phyloP scores from a whole-genome alignment of 2,888 invertebrate genomes.

The Pseudoips prasinana region DNA sequence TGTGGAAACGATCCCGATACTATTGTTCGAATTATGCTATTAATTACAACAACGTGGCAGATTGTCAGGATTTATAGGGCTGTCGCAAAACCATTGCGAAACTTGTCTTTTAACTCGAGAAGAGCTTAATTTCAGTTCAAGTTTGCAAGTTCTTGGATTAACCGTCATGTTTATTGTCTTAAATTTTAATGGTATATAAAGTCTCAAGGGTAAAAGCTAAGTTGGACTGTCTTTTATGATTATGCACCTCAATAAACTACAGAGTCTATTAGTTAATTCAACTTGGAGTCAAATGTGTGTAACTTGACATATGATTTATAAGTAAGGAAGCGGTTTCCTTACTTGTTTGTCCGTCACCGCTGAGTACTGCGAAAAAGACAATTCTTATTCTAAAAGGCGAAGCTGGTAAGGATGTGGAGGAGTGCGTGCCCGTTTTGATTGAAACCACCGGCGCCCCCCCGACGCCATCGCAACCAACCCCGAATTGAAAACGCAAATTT shows the following conservation, averaged over 20 bases:
- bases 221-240: too few relatives aligned
- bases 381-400: constrained; percentile 81
- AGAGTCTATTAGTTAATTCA: too few relatives aligned
- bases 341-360: constrained; percentile 47
- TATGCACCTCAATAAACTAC: too few relatives aligned
- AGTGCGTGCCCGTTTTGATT: constrained; percentile 79
- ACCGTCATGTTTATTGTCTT: too few relatives aligned
- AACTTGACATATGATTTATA: too few relatives aligned
- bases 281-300: too few relatives aligned
- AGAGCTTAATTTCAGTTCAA: constrained; percentile 35
- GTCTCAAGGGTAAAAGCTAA: too few relatives aligned
- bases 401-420: constrained; percentile 74
- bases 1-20: constrained; percentile 58
- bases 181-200: too few relatives aligned
- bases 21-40: constrained; percentile 50
- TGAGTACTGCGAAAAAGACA: constrained; percentile 77
- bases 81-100: constrained; percentile 32
- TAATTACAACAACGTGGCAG: constrained; percentile 51
- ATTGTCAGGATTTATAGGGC: constrained; percentile 46
- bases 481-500: constrained; percentile 79
- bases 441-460: constrained; percentile 59
- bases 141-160: too few relatives aligned
- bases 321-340: constrained; percentile 57
- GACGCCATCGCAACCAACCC: constrained; percentile 46
- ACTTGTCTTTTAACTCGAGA: constrained; percentile 38